Base-by-base conservation (phyloP, 2,888 invertebrate species). In the Aricia artaxerxes region DNA sequence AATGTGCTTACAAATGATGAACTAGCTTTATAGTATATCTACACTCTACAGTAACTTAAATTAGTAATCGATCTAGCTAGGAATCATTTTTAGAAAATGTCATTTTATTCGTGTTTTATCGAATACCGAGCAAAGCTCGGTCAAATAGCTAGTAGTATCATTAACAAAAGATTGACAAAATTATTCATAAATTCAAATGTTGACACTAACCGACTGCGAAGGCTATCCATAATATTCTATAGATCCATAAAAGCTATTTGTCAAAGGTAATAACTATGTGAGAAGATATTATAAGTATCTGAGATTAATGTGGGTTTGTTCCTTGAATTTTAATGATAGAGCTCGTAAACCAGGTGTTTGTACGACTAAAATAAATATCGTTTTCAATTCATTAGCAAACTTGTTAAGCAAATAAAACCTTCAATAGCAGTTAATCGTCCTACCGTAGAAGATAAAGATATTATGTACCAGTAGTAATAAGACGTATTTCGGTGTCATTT, bases 231-330 rank as follows among this genome's bases (percentile, higher is more conserved):
- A 64, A 64, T 64, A 64, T 61, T 61, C 61, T 61, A 61, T 24
- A 61, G 9, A 2, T 64, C 24, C 61, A 64, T 64, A 64, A 64
- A 64, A 64, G 64, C 64, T 64, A 64, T 64, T 64, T 64, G 64
- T 64, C 64, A 64, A 9, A 31, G 64, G 64, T 64, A 64, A 31
- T 64, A 64, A 31, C 64, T 64, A 64, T 64, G 64, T 64, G 64
- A 64, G 64, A 64, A 64, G 11, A 64, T 64, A 31, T 64, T 31
- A 64, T 64, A 64, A 64, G 64, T 64, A 64, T 64, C 11, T 64
- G 64, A 64, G 64, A 31, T 64, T 64, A 64, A 64, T 64, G 64
- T 64, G 31, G 64, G 64, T 64, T 64, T 64, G 64, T 64, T 64
- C 31, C 64, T 64, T 64, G 64, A 64, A 64, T 64, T 64, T 64